Evolutionary conservation across 2,888 invertebrate species (phyloP), one percentile per base, ranked within the genome.

Genomic region (Conops quadrifasciatus): DNA sequence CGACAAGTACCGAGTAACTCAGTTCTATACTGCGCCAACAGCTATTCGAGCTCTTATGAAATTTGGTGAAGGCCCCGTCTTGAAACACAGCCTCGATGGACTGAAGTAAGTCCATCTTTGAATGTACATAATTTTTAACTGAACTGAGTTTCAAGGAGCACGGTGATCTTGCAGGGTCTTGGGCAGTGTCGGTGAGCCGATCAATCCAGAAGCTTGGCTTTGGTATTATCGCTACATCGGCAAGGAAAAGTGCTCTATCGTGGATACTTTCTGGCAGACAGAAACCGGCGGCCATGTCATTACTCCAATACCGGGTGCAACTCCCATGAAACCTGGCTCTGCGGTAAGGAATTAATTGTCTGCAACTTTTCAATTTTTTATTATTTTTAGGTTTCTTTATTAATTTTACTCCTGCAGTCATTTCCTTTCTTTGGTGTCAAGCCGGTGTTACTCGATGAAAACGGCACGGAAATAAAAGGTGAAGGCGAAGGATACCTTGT

Each of bases 261-360:
- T 94, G 0, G 99, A 99, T 84, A 99, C 99, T 0, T 99, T 97
- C 87, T 99, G 98, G 98, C 99, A 99, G 88, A 99, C 99, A 0
- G 99, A 99, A 88, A 99, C 98, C 5, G 98, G 98, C 11, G 98
- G 98, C 0, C 98, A 98, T 87, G 95, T 98, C 24, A 89, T 99
- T 62, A 97, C 98, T 47, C 96, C 98, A 45, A 87, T 99, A 66
- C 98, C 99, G 0, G 98, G 97, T 24, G 96, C 95, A 24, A 97
- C 95, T 1, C 95, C 96, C 16, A 95, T 96, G 91, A 99, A 99
- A 87, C 98, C 99, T 1, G 98, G 98, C 72, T 94, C 98, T 71
- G 98, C 99, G 74, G 97, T 97, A 88, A 91, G 92, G 1, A 28
- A 60, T 26, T 28, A 58, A 3, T 26, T 58, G 53, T n/a, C 3